Evolutionary conservation across 2,888 invertebrate species (phyloP).

Genomic region (Limnephilus lunatus): DNA sequence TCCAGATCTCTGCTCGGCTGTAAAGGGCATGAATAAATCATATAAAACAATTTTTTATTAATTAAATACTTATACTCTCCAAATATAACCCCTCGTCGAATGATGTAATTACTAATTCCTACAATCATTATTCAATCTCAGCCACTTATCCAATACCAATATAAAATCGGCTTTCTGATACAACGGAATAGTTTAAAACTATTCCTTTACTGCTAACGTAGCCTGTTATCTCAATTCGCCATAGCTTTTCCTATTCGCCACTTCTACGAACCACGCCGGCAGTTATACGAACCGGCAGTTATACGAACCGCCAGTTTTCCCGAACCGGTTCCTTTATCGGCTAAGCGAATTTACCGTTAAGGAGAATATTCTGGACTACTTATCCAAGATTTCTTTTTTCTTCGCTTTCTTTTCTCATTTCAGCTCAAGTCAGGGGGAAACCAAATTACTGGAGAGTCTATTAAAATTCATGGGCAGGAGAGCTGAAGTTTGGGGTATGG

Average conservation of each 20-base stretch:
- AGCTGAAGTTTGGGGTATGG: not conserved
- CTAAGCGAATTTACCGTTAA: not conserved
- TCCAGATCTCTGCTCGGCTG: no score
- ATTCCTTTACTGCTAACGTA: not conserved
- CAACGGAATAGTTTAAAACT: not conserved
- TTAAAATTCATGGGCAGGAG: constrained; percentile 34
- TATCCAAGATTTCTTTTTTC: constrained; percentile 31
- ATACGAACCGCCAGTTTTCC: constrained; percentile 17
- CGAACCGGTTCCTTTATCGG: constrained; percentile 8
- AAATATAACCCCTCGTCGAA: not conserved
- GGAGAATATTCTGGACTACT: constrained; percentile 9
- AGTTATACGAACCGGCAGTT: not conserved
- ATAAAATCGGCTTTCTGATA: not conserved
- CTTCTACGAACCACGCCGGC: not conserved
- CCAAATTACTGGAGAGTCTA: constrained; percentile 38
- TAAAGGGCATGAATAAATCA: no score
- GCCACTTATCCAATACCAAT: not conserved
- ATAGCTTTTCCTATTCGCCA: not conserved
- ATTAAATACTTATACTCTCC: not conserved
- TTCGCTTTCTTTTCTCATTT: constrained; percentile 5
- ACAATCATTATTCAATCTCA: not conserved
- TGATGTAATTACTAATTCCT: not conserved
- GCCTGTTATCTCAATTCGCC: not conserved
- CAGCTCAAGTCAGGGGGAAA: constrained; percentile 31
- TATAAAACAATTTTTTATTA: no score